Evolutionary conservation across 2,797 vertebrate species (phyloP).

Genomic region (Chaetophractus vellerosus): DNA sequence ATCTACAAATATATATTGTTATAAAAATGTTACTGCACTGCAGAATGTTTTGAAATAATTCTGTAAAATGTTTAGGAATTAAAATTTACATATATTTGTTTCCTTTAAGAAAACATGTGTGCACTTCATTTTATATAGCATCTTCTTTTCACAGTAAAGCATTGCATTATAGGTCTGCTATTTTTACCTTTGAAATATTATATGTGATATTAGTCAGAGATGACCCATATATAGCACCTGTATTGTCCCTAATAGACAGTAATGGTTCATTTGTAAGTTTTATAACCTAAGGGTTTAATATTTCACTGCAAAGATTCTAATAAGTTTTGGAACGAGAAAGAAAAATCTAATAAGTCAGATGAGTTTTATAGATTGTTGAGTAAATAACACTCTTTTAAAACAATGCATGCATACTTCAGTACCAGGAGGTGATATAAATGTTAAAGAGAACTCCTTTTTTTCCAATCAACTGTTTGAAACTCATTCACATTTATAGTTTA

Average conservation of each 20-base stretch:
- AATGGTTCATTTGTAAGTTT: conserved; percentile 78
- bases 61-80: conserved; percentile 35
- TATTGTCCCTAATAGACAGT: conserved; percentile 71
- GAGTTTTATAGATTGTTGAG: conserved; percentile 64
- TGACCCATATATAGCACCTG: conserved; percentile 15
- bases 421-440: background rate
- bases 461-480: background rate
- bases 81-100: background rate
- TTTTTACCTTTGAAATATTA: conserved; percentile 73
- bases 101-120: background rate
- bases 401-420: conserved; percentile 19
- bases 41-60: conserved; percentile 29
- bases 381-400: conserved; percentile 68
- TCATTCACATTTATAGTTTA: conserved; percentile 23
- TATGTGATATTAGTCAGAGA: conserved; percentile 64
- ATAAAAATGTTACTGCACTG: background rate
- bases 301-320: conserved; percentile 64
- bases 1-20: conserved; percentile 50
- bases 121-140: conserved; percentile 51
- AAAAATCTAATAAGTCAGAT: conserved; percentile 63
- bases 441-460: background rate
- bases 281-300: conserved; percentile 70
- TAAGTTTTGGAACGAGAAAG: conserved; percentile 58
- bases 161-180: background rate
- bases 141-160: conserved; percentile 51